Evolutionary conservation across 2,113 vertebrate genomes (phyloP).

Genomic region (Accipiter cooperii): DNA sequence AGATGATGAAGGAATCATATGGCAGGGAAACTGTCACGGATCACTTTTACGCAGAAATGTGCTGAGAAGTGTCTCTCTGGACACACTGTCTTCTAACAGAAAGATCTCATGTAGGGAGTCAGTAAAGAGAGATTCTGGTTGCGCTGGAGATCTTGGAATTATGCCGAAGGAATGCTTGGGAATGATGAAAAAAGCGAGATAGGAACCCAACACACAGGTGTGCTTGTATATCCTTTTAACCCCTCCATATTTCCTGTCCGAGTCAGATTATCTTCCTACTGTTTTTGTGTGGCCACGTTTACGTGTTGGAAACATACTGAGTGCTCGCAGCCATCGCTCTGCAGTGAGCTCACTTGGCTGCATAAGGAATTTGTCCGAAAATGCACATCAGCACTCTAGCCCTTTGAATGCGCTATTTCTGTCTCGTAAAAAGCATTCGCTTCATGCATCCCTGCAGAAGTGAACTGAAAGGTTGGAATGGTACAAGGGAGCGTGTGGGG

Average conservation of each 20-base stretch:
- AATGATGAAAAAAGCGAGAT: neutral
- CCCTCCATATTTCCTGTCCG: neutral
- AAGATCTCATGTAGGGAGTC: accelerated
- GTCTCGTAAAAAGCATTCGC: neutral
- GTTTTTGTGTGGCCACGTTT: neutral
- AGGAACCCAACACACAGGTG: accelerated
- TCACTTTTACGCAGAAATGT: neutral
- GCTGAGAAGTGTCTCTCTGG: neutral
- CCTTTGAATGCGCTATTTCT: neutral
- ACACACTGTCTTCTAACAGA: accelerated
- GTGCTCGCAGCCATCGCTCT: neutral
- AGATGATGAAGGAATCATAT: accelerated
- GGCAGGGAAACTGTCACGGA: neutral
- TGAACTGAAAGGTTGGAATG: accelerated
- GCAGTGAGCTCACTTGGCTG: neutral
- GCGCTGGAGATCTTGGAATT: neutral
- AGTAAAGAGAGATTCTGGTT: neutral
- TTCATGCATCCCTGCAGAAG: neutral
- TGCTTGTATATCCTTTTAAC: neutral
- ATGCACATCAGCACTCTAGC: neutral
- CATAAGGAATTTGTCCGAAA: neutral
- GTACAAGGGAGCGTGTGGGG: accelerated
- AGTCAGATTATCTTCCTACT: neutral
- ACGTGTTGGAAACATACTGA: accelerated
- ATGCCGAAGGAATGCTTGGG: neutral